Evolutionary conservation across 2,797 vertebrate species (phyloP), one percentile per base, ranked within the genome.

Genomic region (Synanceia verrucosa): DNA sequence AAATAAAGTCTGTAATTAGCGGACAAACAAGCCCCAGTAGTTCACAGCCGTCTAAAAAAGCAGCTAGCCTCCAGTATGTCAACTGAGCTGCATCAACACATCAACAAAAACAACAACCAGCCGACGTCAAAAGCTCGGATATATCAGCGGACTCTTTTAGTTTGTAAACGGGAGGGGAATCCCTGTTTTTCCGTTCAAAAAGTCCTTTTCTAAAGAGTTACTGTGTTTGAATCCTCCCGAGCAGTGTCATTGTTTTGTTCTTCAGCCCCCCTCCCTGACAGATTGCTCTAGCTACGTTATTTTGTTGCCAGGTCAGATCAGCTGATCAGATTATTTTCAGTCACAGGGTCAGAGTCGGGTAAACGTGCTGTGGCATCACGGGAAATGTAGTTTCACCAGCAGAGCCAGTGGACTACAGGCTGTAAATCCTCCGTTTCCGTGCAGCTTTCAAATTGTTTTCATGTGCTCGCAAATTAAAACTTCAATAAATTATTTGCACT

Each of bases 301-400:
- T 89, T 93, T 92, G 93, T 93, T 94, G 90, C 92, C 93, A 94
- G 90, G 93, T 92, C 92, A 92, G 85, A 94, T 94, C 94, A 95
- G 94, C 94, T 95, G 94, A 94, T 94, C 90, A 87, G 92, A 91
- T 93, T 94, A 93, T 94, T 93, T 95, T 92, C 87, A 90, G 87
- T 93, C 92, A 90, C 79, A 83, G 86, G 90, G 88, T 86, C 88
- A 88, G 65, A 33, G 70, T 71, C 72, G 78, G 70, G 63, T 59
- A 19, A n/a, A 9, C 2, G 39, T 0, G 19, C 19, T 0, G 56
- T 8, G 68, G 92, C 88, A 89, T 90, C 23, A 64, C 58, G 92
- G 93, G 91, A 91, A 79, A 70, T 4, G 89, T 37, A 91, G 91
- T 93, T 75, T 3, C 4, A 4, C 0, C n/a, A 14, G 31, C 18